Conservation (phyloP, 2,888 invertebrate species). For the Melipona bicolor region DNA sequence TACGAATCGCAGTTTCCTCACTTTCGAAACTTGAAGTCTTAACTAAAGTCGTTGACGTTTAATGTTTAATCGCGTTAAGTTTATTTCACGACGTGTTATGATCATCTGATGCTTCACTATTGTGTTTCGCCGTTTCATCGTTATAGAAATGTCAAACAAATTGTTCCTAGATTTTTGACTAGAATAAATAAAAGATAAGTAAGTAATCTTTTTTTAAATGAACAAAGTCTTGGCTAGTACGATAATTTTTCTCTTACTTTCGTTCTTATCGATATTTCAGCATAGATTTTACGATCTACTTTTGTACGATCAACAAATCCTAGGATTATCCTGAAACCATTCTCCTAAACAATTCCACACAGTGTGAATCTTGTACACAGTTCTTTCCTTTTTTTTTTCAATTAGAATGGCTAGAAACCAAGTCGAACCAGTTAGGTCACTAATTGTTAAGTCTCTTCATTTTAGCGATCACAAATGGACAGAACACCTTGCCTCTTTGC, state of each 20-base stretch:
- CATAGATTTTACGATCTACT: neutral
- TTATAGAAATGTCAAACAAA: too few species aligned
- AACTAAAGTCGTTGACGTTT: neutral
- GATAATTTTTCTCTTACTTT: neutral
- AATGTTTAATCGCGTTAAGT: neutral
- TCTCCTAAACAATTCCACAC: neutral
- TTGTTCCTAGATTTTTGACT: too few species aligned
- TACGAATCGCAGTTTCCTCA: neutral
- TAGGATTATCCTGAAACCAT: neutral
- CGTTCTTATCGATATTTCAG: too few species aligned
- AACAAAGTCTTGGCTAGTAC: neutral
- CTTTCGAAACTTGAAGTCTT: neutral
- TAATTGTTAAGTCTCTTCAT: too few species aligned
- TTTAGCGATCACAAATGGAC: too few species aligned
- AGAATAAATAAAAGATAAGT: too few species aligned
- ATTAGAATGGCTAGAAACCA: too few species aligned
- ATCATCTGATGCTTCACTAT: neutral
- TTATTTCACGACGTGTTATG: neutral
- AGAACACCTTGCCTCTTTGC: too few species aligned
- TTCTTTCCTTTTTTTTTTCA: conserved; percentile 34
- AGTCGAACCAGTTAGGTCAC: too few species aligned
- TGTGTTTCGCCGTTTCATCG: too few species aligned
- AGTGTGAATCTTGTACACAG: neutral
- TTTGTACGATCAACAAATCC: neutral
- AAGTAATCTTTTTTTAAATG: too few species aligned